A percentile compares a stretch with the other conserved stretches of the same genome.
Conservation (phyloP, 2,888 invertebrate species). For the Caenorhabditis uteleia region DNA sequence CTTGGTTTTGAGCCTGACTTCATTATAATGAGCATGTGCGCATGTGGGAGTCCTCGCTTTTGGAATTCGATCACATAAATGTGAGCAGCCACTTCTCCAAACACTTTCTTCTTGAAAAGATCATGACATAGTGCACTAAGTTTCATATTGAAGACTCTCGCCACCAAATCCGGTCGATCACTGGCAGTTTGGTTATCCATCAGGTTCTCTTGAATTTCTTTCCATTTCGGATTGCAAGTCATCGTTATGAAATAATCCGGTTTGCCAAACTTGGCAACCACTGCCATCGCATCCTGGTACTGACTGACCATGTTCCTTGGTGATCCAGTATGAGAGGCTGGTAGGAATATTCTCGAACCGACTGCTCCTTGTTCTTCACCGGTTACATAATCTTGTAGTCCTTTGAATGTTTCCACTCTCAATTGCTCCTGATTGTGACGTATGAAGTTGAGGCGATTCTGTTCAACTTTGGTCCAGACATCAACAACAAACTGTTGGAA, state of each 20-base stretch:
- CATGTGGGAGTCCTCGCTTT: constrained; percentile 67
- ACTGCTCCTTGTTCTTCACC: constrained; percentile 5
- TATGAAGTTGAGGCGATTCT: constrained; percentile 10
- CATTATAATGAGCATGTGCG: constrained; percentile 56
- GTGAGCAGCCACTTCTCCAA: constrained; percentile 50
- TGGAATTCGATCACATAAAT: constrained; percentile 65
- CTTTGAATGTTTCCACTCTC: constrained; percentile 29
- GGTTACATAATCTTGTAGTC: constrained; percentile 47
- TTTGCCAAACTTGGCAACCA: constrained; percentile 54
- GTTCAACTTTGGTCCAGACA: constrained; percentile 9
- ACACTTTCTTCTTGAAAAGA: constrained; percentile 42
- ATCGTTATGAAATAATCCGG: constrained; percentile 65
- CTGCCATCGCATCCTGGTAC: constrained; percentile 61
- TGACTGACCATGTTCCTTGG: constrained; percentile 67
- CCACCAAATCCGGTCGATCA: constrained; percentile 59
- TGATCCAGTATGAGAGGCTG: constrained; percentile 63
- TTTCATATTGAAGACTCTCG: constrained; percentile 61
- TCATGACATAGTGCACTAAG: constrained; percentile 44
- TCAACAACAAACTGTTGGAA: constrained; percentile 17
- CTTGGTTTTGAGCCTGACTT: constrained; percentile 58
- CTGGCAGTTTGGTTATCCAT: constrained; percentile 23
- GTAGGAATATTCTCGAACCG: constrained; percentile 56
- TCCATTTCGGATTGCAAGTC: constrained; percentile 69
- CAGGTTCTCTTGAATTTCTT: constrained; percentile 57
- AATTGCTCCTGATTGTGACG: constrained; percentile 3